Base-by-base conservation (phyloP, 2,797 vertebrate genomes). In the Falco columbarius region DNA sequence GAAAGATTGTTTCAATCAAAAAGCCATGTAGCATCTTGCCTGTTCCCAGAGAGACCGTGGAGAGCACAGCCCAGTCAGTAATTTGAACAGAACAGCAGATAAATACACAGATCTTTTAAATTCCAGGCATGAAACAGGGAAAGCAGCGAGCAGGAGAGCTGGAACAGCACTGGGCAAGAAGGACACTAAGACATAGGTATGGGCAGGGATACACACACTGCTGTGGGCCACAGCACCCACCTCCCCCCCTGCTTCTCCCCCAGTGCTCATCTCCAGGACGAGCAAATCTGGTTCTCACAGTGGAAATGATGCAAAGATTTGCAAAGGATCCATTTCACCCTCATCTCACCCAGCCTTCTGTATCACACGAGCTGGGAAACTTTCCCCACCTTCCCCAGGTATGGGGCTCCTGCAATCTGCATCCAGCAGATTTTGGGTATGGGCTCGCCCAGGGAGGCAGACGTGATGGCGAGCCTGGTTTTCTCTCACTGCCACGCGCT, bases 1-100 rank as follows among this genome's bases (percentile, higher is more conserved):
- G 74, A 70, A 49, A 87, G 84, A 73, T 24, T 84, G 82, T 62
- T 97, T 96, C 80, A 4, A 97, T 97, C 94, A 97, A 94, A 96
- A 86, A 42, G 10, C 95, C 80, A 19, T 6, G 62, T 5, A 40
- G 93, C 55, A 55, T 89, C 73, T 21, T 47, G 66, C 21, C 63
- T 73, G 71, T 40, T 83, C 72, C 93, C 91, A 32, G 6, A 26
- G 92, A 83, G 82, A 81, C 72, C 2, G 2, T 0, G 14, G 81
- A 32, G 5, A 80, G 63, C 81, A 36, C 34, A 89, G 91, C 65
- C 56, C 76, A 22, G 72, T 1, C 4, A 0, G 90, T 20, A 27
- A 87, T 42, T 77, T 24, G 61, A 90, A 56, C 30, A 81, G 84
- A 79, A 70, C 71, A 87, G 79, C 65, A 71, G 66, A 66, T 49